A percentile compares a stretch with the other conserved stretches of the same genome.
phyloP scores from a whole-genome alignment of 2,888 invertebrate species.

The Catocala sponsa region DNA sequence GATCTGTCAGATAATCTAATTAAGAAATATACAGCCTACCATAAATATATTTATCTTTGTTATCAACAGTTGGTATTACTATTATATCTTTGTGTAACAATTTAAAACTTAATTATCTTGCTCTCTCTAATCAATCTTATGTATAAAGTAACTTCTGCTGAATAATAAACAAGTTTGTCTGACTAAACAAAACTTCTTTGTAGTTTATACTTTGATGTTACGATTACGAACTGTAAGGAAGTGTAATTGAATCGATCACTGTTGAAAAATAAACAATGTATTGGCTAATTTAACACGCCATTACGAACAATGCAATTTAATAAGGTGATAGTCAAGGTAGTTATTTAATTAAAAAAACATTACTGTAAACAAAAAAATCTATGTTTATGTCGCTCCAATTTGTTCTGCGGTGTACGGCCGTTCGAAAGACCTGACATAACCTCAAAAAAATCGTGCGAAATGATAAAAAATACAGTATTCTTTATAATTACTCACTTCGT shows the following conservation, averaged over 20 bases:
- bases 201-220: background rate
- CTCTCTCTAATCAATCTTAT: too few species aligned
- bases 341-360: slow-evolving; percentile 24
- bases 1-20: too few species aligned
- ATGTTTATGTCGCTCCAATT: background rate
- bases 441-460: slow-evolving; percentile 33
- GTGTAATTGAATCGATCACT: background rate
- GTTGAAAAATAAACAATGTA: slow-evolving; percentile 23
- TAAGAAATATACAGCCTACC: too few species aligned
- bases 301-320: slow-evolving; percentile 10
- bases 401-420: slow-evolving; percentile 1
- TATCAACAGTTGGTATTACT: too few species aligned
- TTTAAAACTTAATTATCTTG: too few species aligned
- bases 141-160: slow-evolving; percentile 8
- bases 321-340: slow-evolving; percentile 12
- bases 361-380: slow-evolving; percentile 14
- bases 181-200: slow-evolving; percentile 27
- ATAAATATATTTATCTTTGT: too few species aligned
- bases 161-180: slow-evolving; percentile 19
- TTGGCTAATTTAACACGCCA: background rate
- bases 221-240: background rate
- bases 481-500: slow-evolving; percentile 88
- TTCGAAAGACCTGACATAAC: slow-evolving; percentile 42
- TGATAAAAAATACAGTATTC: slow-evolving; percentile 24
- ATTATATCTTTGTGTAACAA: too few species aligned